Conservation (phyloP, 2,113 vertebrate species). For the Rhea americana region DNA sequence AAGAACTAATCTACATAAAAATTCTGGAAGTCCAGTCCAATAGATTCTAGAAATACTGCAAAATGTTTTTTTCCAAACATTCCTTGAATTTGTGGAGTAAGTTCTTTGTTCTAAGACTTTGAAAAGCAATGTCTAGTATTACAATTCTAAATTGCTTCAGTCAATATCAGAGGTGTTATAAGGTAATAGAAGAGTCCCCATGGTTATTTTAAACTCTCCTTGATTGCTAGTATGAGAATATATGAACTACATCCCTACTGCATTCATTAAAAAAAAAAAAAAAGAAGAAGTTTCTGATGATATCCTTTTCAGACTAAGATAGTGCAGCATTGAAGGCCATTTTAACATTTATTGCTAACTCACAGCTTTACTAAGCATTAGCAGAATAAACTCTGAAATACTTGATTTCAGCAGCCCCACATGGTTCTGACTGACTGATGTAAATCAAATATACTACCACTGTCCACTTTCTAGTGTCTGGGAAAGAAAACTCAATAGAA, state of each 20-base stretch:
- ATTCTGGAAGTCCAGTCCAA: background rate
- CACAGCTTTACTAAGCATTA: background rate
- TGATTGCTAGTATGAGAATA: background rate
- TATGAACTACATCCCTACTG: background rate
- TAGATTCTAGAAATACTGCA: background rate
- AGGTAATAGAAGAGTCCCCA: background rate
- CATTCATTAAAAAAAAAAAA: background rate
- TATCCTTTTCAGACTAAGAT: background rate
- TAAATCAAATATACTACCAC: background rate
- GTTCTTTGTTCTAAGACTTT: background rate
- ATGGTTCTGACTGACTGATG: accelerated
- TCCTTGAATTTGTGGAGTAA: background rate
- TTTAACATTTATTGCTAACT: background rate
- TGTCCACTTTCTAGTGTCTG: background rate
- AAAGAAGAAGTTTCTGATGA: background rate
- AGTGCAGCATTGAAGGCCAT: background rate
- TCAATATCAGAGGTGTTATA: background rate
- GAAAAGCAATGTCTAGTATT: background rate
- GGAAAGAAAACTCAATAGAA: background rate
- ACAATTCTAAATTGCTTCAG: no score
- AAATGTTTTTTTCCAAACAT: background rate
- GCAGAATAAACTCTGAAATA: background rate
- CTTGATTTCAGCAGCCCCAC: background rate
- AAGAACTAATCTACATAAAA: no score
- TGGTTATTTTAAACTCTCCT: background rate